A percentile compares a stretch with the other conserved stretches of the same genome.
These are phyloP conservation scores for Paramormyrops kingsleyae DNA, from an alignment of 2,113 vertebrate genomes.

Conservation along the genomic window DNA sequence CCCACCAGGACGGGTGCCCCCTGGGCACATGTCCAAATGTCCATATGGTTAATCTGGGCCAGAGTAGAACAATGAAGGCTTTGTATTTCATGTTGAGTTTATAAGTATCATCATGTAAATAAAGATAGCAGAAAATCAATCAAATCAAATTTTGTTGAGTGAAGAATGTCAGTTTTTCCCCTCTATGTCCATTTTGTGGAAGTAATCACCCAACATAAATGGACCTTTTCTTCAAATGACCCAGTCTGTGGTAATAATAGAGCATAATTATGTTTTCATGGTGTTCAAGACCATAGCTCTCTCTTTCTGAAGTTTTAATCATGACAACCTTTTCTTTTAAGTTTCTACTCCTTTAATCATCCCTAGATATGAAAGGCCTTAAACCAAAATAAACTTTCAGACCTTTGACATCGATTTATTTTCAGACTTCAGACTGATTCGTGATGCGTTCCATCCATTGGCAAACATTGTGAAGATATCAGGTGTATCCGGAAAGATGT, in stretches of 20 bases:
- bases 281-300: neutral
- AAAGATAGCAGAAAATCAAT: neutral
- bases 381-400: neutral
- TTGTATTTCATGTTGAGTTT: neutral
- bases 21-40: neutral
- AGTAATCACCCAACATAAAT: neutral
- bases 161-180: neutral
- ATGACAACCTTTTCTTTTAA: conserved; percentile 1
- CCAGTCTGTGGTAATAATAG: neutral
- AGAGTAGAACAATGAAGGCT: neutral
- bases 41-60: neutral
- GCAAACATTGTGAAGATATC: neutral
- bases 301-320: conserved; percentile 3
- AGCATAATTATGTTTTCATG: neutral
- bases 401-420: neutral
- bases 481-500: neutral
- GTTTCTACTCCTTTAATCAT: neutral
- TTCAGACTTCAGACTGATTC: neutral
- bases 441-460: neutral
- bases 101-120: neutral
- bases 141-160: neutral
- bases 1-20: too few relatives aligned
- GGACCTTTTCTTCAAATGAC: neutral
- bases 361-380: neutral
- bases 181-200: neutral